Evolutionary conservation across 2,888 invertebrate species (phyloP), one percentile per base, ranked within the genome.

Genomic region (Sthenelais limicola): DNA sequence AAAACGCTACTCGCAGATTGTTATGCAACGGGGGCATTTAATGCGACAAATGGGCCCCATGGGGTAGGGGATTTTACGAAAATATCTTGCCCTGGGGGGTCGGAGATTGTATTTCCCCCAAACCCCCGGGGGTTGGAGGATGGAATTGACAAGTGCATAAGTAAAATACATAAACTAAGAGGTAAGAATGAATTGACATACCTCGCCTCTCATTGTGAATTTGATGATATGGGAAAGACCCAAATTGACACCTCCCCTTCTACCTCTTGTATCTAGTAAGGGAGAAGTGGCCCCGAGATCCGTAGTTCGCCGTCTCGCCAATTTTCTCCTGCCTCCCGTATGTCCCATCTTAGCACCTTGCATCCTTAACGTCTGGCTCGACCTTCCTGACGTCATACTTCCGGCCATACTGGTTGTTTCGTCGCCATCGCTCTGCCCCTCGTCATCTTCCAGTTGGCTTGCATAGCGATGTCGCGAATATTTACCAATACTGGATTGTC

Each of bases 151-250:
- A n/a, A n/a, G n/a, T n/a, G n/a, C n/a, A n/a, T n/a, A n/a, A n/a
- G n/a, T n/a, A n/a, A n/a, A n/a, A n/a, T n/a, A n/a, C n/a, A n/a
- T n/a, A n/a, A n/a, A n/a, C n/a, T n/a, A n/a, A n/a, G n/a, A n/a
- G n/a, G n/a, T n/a, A n/a, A n/a, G n/a, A n/a, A n/a, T n/a, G n/a
- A n/a, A n/a, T n/a, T n/a, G n/a, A n/a, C n/a, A n/a, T 32, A 56
- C 56, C 56, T 56, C 56, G 2, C 56, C 56, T 12, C 56, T 12
- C 56, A 32, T n/a, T n/a, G 32, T 32, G 56, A 56, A 56, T 33
- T 56, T 56, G 56, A 56, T 56, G 15, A 56, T 56, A 24, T 56
- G 56, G 4, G 56, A 56, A 12, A 56, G 30, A 21, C 2, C 56
- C 5, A 33, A 32, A 15, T 56, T 33, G 30, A 32, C 56, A 3